Conservation (phyloP, 2,113 vertebrate species). For the Sardina pilchardus region DNA sequence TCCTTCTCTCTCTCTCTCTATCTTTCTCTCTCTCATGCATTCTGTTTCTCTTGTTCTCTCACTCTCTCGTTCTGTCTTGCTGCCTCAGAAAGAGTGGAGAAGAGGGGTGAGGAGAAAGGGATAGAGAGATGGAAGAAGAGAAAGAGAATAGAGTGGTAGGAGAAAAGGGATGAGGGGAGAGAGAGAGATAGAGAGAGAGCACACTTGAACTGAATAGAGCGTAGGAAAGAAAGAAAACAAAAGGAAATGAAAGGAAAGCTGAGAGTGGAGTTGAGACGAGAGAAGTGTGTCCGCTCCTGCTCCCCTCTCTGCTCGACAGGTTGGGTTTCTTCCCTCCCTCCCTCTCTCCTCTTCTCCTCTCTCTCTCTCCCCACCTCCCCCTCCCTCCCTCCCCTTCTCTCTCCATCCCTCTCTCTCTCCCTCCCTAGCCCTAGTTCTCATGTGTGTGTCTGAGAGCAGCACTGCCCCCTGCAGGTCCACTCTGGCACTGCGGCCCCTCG, state of each 20-base stretch:
- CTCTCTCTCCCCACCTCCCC: conserved; percentile 5
- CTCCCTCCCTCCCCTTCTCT: background rate
- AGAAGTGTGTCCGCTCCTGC: too few relatives aligned
- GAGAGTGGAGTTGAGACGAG: too few relatives aligned
- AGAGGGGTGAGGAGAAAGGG: too few relatives aligned
- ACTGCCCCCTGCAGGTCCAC: conserved; percentile 34
- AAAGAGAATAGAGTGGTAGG: too few relatives aligned
- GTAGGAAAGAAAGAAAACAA: too few relatives aligned
- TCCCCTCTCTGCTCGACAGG: too few relatives aligned
- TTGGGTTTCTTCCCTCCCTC: background rate
- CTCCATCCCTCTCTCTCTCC: conserved; percentile 12
- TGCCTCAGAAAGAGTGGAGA: too few relatives aligned
- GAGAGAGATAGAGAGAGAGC: too few relatives aligned
- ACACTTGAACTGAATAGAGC: too few relatives aligned
- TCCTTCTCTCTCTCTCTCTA: background rate
- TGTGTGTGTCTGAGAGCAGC: background rate
- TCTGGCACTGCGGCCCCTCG: conserved; percentile 43
- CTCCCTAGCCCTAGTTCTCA: background rate
- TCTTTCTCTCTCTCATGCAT: conserved; percentile 30
- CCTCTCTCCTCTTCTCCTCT: background rate
- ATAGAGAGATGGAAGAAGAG: too few relatives aligned
- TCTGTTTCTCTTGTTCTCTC: conserved; percentile 45
- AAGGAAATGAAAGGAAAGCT: too few relatives aligned
- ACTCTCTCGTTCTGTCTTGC: conserved; percentile 18
- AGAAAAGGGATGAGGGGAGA: too few relatives aligned